phyloP scores from a whole-genome alignment of 2,888 invertebrate species.

The Anagyrus pseudococci region DNA sequence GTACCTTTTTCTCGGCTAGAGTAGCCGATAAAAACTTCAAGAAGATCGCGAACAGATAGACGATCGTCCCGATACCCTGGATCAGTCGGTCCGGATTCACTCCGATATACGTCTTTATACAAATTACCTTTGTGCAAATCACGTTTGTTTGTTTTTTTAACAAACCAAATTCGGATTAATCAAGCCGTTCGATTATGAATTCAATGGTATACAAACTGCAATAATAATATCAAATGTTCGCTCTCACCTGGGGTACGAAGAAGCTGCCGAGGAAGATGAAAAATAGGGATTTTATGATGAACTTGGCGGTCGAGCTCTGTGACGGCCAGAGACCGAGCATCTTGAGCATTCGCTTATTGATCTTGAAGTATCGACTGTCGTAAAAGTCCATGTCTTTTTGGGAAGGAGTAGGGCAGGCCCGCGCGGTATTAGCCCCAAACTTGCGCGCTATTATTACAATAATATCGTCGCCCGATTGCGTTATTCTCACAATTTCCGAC shows the following conservation, averaged over 20 bases:
- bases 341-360: slow-evolving; percentile 7
- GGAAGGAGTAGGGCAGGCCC: too few species aligned
- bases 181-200: neutral
- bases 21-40: neutral
- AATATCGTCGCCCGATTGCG: too few species aligned
- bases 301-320: neutral
- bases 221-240: neutral
- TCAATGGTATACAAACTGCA: neutral
- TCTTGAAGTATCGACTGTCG: slow-evolving; percentile 7
- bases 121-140: neutral
- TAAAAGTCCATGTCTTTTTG: slow-evolving; percentile 16
- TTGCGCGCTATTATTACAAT: too few species aligned
- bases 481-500: too few species aligned
- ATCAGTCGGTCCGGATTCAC: neutral
- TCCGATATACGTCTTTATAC: neutral
- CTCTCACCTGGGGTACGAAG: slow-evolving; percentile 5
- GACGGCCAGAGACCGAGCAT: slow-evolving; percentile 5
- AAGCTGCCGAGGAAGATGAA: neutral
- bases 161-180: neutral
- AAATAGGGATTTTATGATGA: neutral
- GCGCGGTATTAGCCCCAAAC: too few species aligned
- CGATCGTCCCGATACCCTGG: neutral
- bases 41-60: neutral
- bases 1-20: slow-evolving; percentile 8
- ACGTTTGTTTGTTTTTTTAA: neutral